These are phyloP conservation scores for Microcebus tavaratra DNA, from an alignment of 2,113 vertebrate species.

Conservation along the genomic window DNA sequence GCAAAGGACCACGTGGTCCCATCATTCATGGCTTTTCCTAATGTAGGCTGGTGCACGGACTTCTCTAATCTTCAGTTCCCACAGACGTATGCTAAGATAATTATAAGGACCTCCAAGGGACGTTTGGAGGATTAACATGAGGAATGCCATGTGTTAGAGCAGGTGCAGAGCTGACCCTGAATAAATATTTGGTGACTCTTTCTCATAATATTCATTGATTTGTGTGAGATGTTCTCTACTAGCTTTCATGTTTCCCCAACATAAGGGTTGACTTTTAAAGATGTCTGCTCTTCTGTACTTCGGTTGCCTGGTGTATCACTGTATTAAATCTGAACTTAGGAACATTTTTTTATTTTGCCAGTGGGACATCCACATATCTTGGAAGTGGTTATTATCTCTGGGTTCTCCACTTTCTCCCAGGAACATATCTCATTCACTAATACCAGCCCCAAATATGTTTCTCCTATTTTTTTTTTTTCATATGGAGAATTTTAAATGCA, in stretches of 20 bases:
- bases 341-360: background rate
- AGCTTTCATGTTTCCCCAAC: background rate
- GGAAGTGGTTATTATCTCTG: background rate
- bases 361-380: background rate
- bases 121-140: no score
- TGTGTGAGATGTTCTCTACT: background rate
- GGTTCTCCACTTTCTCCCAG: background rate
- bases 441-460: background rate
- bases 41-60: fast-evolving
- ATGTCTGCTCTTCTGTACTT: background rate
- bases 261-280: background rate
- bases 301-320: background rate
- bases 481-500: background rate
- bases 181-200: background rate
- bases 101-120: background rate
- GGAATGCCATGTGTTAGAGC: background rate
- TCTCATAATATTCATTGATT: background rate
- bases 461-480: background rate
- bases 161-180: background rate
- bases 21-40: background rate
- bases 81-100: fast-evolving
- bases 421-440: background rate
- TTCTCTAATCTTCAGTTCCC: background rate
- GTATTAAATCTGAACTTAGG: background rate
- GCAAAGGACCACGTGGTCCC: fast-evolving